These are phyloP conservation scores for Spilarctia lutea DNA, from an alignment of 2,888 invertebrate genomes.

Conservation along the genomic window DNA sequence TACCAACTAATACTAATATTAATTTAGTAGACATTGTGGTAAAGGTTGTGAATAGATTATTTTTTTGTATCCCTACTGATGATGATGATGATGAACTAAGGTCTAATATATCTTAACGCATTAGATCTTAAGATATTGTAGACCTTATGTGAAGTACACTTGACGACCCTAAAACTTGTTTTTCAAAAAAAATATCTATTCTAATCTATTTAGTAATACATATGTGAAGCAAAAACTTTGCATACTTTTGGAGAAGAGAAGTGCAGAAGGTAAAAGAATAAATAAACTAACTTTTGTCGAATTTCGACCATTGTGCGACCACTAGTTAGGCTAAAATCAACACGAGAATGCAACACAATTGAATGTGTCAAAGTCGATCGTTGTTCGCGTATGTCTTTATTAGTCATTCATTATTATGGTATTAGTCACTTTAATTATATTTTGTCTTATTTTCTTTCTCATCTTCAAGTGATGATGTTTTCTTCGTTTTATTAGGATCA, in stretches of 20 bases:
- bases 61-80: too few relatives aligned
- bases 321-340: not conserved
- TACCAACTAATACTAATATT: too few relatives aligned
- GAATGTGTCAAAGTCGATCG: not conserved
- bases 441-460: not conserved
- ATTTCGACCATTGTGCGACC: not conserved
- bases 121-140: not conserved
- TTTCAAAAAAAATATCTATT: not conserved
- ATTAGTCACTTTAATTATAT: not conserved
- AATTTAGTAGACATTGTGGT: too few relatives aligned
- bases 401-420: not conserved
- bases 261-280: too few relatives aligned
- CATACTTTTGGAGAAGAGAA: too few relatives aligned
- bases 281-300: too few relatives aligned
- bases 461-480: not conserved
- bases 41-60: too few relatives aligned
- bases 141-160: too few relatives aligned
- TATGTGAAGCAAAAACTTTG: too few relatives aligned
- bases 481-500: not conserved
- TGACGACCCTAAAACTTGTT: not conserved
- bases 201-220: too few relatives aligned
- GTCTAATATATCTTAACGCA: not conserved
- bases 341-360: not conserved
- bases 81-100: too few relatives aligned
- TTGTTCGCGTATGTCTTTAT: not conserved